Conservation (phyloP, 2,797 vertebrate genomes). For the Cirrhinus mrigala region DNA sequence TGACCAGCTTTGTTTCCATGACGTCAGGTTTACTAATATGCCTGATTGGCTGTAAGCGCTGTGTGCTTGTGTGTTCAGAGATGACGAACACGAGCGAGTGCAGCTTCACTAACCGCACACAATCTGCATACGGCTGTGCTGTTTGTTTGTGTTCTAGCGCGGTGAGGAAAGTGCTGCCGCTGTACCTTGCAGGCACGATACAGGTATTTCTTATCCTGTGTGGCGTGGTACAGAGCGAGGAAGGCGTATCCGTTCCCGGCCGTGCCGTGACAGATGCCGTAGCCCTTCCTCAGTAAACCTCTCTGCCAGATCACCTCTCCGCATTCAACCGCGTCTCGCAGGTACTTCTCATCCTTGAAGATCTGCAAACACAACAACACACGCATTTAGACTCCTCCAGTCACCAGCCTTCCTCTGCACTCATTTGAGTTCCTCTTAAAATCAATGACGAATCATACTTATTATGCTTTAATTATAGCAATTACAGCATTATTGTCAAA, state of each 20-base stretch:
- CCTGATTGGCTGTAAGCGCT: too few species aligned
- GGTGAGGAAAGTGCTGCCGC: background rate
- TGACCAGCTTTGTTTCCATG: too few species aligned
- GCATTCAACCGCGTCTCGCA: conserved; percentile 93
- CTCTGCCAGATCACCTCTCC: conserved; percentile 96
- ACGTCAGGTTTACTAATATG: too few species aligned
- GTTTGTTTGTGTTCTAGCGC: too few species aligned
- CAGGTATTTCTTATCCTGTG: conserved; percentile 92
- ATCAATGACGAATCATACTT: background rate
- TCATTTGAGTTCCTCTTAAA: too few species aligned
- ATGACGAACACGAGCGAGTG: too few species aligned
- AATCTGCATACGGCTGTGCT: too few species aligned
- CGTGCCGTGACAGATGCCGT: conserved; percentile 94
- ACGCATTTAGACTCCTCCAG: background rate
- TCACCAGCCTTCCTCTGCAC: background rate
- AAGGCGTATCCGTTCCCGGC: conserved; percentile 95
- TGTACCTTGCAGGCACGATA: conserved; percentile 94
- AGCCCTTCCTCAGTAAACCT: conserved; percentile 93
- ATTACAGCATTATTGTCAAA: background rate
- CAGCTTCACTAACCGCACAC: too few species aligned
- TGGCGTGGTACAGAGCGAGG: conserved; percentile 90
- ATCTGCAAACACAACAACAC: conserved; percentile 72
- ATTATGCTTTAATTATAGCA: background rate
- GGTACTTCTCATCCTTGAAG: conserved; percentile 96
- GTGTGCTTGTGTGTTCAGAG: too few species aligned